Evolutionary conservation across 2,113 vertebrate species (phyloP), one percentile per base, ranked within the genome.

Genomic region (Gallinago media): DNA sequence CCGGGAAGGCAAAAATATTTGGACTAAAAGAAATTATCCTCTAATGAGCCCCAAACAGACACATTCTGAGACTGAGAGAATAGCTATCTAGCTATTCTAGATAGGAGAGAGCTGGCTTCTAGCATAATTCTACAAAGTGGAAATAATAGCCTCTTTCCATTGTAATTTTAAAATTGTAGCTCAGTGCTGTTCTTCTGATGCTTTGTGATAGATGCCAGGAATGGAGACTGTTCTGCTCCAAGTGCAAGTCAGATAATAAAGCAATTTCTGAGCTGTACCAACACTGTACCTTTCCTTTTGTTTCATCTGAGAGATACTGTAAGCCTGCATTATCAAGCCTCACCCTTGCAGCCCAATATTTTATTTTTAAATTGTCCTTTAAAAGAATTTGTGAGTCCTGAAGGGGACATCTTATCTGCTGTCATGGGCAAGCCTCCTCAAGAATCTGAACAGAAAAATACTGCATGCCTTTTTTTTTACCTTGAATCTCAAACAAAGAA

Each of bases 221-320:
- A 34, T 61, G 61, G 73, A 94, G 79, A 47, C 82, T 82, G 70
- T 65, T 87, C 90, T 52, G 58, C 56, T 90, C 44, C 73, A 58
- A 94, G 65, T 59, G 70, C 31, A 19, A 97, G 91, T 81, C 84
- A 92, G 96, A 92, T 95, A 94, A 97, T 84, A 96, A 95, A 96
- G 96, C 89, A 97, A 92, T 95, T 97, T 96, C 79, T 92, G 89
- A 96, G 85, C 80, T 85, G 65, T 59, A 74, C 83, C 70, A 95
- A 73, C 73, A 74, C 36, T 74, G 52, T 81, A 88, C 91, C 85
- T 93, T 93, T 68, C 44, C 76, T 85, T 97, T 97, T 95, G 91
- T 97, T 97, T 96, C 85, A 70, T 68, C 68, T 65, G 84, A 84
- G 56, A 93, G 80, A 88, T 88, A 87, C 62, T 82, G 91, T 82